Percentiles rank a stretch among this genome's conserved stretches.
phyloP scores from a whole-genome alignment of 2,888 invertebrate species.

The Bellardia pandia region DNA sequence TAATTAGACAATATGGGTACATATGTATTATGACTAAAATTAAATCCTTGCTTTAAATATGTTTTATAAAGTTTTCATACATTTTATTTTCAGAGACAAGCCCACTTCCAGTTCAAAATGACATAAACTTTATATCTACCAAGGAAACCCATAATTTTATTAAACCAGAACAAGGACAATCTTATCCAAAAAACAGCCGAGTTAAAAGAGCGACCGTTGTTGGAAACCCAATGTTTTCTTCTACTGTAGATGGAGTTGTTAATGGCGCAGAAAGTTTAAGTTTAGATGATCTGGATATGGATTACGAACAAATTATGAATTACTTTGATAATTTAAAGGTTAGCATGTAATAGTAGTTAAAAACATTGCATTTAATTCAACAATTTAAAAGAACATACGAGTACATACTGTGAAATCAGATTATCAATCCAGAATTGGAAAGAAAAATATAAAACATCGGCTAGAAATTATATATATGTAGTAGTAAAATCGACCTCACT shows the following conservation, averaged over 20 bases:
- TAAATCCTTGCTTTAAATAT: no score
- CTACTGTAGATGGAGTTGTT: slow-evolving; percentile 84
- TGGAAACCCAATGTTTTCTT: slow-evolving; percentile 94
- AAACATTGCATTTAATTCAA: no score
- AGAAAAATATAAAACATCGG: no score
- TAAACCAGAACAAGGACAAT: slow-evolving; percentile 61
- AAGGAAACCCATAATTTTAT: slow-evolving; percentile 54
- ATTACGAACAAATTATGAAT: slow-evolving; percentile 98
- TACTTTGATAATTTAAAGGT: slow-evolving; percentile 99
- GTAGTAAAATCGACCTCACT: no score
- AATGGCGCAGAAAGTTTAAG: slow-evolving; percentile 87
- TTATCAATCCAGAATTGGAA: no score
- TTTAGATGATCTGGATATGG: slow-evolving; percentile 95
- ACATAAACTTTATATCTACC: slow-evolving; percentile 4
- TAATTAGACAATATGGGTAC: no score
- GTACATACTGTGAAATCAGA: no score
- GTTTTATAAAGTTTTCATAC: no score
- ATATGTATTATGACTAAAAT: no score
- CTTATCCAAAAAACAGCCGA: slow-evolving; percentile 80
- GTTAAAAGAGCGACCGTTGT: slow-evolving; percentile 94
- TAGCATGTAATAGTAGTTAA: slow-evolving; percentile 74
- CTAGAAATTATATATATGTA: no score
- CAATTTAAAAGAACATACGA: no score
- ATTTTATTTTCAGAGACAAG: slow-evolving; percentile 49
- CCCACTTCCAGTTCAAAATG: slow-evolving; percentile 7